phyloP scores from a whole-genome alignment of 2,113 vertebrate genomes.

The Pao palembangensis region DNA sequence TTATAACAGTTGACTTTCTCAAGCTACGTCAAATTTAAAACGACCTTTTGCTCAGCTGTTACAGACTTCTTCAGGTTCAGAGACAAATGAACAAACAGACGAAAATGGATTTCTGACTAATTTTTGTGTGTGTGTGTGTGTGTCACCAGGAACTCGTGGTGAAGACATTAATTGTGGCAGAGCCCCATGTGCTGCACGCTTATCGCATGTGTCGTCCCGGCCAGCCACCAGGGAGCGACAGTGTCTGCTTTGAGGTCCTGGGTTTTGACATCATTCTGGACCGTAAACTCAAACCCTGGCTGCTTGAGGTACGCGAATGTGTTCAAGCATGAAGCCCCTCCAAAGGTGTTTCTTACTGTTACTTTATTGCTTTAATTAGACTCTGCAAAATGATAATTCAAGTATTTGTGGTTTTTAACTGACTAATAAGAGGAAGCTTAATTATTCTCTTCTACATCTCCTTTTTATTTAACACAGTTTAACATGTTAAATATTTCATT shows the following conservation, averaged over 20 bases:
- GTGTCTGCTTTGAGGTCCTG: constrained; percentile 95
- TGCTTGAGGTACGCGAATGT: constrained; percentile 83
- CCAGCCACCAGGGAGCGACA: constrained; percentile 93
- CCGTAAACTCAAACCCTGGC: constrained; percentile 97
- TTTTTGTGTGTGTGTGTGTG: constrained; percentile 12
- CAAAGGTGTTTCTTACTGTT: not conserved
- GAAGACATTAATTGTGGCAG: constrained; percentile 95
- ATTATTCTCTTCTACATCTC: not conserved
- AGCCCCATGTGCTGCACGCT: constrained; percentile 93
- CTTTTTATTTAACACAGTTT: too few species aligned
- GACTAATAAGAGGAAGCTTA: not conserved
- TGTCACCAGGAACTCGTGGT: constrained; percentile 88
- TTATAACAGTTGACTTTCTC: too few species aligned
- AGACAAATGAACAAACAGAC: too few species aligned
- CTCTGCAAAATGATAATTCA: not conserved
- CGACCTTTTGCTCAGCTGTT: not conserved
- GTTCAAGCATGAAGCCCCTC: not conserved
- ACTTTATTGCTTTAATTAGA: not conserved
- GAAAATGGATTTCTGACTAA: constrained; percentile 11
- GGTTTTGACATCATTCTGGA: constrained; percentile 98
- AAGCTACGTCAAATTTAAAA: too few species aligned
- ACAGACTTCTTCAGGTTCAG: not conserved
- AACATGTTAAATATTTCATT: too few species aligned
- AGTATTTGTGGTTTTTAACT: too few species aligned
- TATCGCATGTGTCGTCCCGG: constrained; percentile 98